Conservation (phyloP, 2,113 vertebrate species). For the Fukomys damarensis region DNA sequence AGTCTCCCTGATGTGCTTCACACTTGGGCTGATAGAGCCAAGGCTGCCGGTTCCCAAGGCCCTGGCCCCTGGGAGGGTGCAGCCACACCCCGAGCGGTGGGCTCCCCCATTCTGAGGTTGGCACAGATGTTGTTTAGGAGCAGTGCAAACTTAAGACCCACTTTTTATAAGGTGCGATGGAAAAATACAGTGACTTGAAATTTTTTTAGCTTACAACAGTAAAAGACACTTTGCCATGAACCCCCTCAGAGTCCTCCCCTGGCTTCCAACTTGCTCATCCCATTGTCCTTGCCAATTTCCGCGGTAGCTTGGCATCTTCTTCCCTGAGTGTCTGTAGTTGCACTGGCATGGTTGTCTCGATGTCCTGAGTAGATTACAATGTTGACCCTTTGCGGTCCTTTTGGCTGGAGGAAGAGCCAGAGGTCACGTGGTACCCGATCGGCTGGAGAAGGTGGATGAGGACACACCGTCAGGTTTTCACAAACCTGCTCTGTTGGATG, state of each 20-base stretch:
- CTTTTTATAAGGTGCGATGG: not conserved
- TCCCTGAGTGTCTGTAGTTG: not conserved
- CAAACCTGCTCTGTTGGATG: not conserved
- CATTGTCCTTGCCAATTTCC: not conserved
- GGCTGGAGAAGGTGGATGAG: not conserved
- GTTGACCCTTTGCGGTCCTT: not conserved
- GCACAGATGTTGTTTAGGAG: not conserved
- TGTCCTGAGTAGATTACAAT: not conserved
- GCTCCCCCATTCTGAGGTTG: not conserved
- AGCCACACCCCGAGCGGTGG: not conserved
- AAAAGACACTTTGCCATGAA: not conserved
- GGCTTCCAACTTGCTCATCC: not conserved
- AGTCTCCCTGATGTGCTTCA: not conserved
- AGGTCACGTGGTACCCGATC: not conserved
- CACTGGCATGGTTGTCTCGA: not conserved
- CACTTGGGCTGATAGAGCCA: not conserved
- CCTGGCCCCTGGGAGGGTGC: not conserved
- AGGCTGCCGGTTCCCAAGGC: not conserved
- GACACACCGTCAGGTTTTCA: too few species aligned
- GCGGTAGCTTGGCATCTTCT: not conserved
- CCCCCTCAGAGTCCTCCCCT: not conserved
- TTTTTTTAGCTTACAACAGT: not conserved
- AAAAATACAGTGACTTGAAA: not conserved
- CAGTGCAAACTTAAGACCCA: not conserved
- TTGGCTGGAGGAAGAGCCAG: not conserved